Evolutionary conservation across 2,797 vertebrate species (phyloP).

Genomic region (Phataginus tetradactyla): DNA sequence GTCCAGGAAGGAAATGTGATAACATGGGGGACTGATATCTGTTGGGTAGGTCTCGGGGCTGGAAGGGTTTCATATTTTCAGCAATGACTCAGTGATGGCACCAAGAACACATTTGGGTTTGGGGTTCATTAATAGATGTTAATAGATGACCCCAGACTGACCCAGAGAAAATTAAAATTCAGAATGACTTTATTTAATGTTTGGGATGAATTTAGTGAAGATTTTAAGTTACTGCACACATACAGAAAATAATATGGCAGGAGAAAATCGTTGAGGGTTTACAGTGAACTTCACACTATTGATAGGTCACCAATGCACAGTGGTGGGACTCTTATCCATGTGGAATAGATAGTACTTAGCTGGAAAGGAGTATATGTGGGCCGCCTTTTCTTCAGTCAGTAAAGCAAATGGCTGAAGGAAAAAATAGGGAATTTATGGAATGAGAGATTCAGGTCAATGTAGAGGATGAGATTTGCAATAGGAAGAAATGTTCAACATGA

Average conservation of each 20-base stretch:
- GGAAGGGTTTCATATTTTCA: conserved; percentile 70
- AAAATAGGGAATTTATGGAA: background rate
- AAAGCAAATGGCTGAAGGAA: background rate
- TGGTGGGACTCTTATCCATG: background rate
- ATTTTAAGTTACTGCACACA: background rate
- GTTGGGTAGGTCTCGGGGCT: conserved; percentile 59
- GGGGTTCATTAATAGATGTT: conserved; percentile 35
- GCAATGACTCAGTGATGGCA: conserved; percentile 65
- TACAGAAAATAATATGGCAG: background rate
- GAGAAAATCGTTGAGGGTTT: background rate
- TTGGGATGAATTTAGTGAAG: conserved; percentile 12
- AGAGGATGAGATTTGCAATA: background rate
- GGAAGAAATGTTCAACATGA: background rate
- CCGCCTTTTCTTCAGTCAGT: background rate
- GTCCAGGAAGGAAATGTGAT: conserved; percentile 67
- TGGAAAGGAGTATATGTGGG: background rate
- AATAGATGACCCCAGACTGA: conserved; percentile 57
- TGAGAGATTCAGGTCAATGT: background rate
- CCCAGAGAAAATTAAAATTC: conserved; percentile 59
- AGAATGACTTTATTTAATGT: conserved; percentile 40
- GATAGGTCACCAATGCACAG: background rate
- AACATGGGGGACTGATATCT: conserved; percentile 44
- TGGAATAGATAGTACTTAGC: background rate
- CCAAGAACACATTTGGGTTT: conserved; percentile 52
- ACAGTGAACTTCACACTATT: background rate